These are phyloP conservation scores for Hydropotes inermis DNA, from an alignment of 2,113 vertebrate species.

Conservation along the genomic window DNA sequence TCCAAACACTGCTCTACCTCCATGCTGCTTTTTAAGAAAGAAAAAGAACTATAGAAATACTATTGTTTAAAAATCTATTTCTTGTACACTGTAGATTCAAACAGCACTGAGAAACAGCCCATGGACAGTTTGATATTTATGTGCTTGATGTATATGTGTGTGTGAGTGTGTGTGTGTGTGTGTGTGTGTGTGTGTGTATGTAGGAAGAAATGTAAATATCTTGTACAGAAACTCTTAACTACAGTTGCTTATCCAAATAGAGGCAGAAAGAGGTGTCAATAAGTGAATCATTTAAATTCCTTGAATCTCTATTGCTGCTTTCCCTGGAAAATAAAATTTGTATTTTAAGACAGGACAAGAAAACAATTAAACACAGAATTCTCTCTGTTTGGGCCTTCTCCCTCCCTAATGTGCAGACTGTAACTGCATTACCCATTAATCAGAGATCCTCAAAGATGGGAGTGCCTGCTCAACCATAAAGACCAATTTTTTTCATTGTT, in stretches of 20 bases:
- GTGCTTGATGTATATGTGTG: not conserved
- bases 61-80: not conserved
- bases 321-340: not conserved
- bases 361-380: not conserved
- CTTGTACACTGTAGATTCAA: not conserved
- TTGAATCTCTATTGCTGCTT: not conserved
- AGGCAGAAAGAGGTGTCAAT: not conserved
- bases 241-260: not conserved
- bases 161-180: not conserved
- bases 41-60: not conserved
- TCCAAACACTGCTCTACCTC: not conserved
- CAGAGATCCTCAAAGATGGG: not conserved
- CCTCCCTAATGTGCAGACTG: not conserved
- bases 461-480: not conserved
- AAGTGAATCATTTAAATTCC: not conserved
- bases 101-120: not conserved
- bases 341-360: not conserved
- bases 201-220: not conserved
- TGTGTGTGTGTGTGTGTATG: not conserved
- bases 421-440: not conserved
- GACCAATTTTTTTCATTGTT: not conserved
- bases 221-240: slow-evolving; percentile 15
- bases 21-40: not conserved
- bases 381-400: not conserved
- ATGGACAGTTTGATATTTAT: not conserved